Percentiles rank a stretch among this genome's conserved stretches.
These are phyloP conservation scores for Euzophera pinguis DNA, from an alignment of 2,888 invertebrate genomes.

Conservation along the genomic window DNA sequence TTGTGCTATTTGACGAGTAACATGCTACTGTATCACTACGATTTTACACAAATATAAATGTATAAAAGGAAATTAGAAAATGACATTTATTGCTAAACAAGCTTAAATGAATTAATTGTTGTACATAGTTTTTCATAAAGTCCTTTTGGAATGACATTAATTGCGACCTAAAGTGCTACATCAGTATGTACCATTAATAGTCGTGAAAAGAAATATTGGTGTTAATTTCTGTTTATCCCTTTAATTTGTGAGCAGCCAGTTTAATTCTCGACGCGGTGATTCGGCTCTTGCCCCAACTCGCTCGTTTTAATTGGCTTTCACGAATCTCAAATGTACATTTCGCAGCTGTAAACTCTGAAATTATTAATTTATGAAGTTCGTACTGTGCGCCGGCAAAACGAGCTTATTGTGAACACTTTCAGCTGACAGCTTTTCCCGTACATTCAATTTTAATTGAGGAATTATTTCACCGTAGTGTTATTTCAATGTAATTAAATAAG, in stretches of 20 bases:
- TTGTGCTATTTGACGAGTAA: too few species aligned
- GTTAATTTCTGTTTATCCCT: background rate
- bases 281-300: conserved; percentile 22
- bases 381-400: conserved; percentile 17
- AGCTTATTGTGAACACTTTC: conserved; percentile 5
- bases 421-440: conserved; percentile 23
- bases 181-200: too few species aligned
- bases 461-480: background rate
- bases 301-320: conserved; percentile 38
- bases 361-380: conserved; percentile 34
- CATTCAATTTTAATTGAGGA: conserved; percentile 19
- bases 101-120: too few species aligned
- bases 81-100: too few species aligned
- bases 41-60: too few species aligned
- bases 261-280: conserved; percentile 33
- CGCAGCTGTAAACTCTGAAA: conserved; percentile 18
- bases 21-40: too few species aligned
- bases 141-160: too few species aligned
- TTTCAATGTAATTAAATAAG: conserved; percentile 29
- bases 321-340: conserved; percentile 31
- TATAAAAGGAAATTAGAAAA: too few species aligned
- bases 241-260: conserved; percentile 13
- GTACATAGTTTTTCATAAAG: too few species aligned
- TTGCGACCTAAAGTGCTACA: too few species aligned
- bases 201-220: too few species aligned